A percentile compares a stretch with the other conserved stretches of the same genome.
These are phyloP conservation scores for Calyptommatus sinebrachiatus DNA, from an alignment of 2,113 vertebrate genomes.

Conservation along the genomic window DNA sequence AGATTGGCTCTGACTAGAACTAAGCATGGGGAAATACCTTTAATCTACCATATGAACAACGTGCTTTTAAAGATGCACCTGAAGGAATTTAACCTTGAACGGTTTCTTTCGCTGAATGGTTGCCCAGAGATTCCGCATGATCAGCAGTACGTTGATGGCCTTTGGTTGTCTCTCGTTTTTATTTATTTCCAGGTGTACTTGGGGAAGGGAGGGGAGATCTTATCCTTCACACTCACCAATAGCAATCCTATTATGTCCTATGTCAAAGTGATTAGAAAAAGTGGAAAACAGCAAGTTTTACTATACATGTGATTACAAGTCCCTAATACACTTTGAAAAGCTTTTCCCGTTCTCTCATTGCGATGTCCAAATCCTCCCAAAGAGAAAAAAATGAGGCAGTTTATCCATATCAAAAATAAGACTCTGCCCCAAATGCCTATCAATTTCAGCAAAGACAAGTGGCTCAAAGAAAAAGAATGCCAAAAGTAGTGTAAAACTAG, in stretches of 20 bases:
- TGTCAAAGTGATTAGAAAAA: conserved; percentile 7
- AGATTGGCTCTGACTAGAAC: no score
- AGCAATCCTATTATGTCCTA: background rate
- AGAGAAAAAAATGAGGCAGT: conserved; percentile 23
- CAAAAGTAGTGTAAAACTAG: conserved; percentile 18
- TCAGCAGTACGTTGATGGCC: background rate
- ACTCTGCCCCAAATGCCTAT: conserved; percentile 20
- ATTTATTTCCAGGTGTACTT: background rate
- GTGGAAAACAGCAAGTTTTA: background rate
- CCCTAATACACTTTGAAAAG: conserved; percentile 1
- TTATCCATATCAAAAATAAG: conserved; percentile 23
- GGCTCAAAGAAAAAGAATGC: conserved; percentile 6
- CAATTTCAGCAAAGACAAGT: conserved; percentile 13
- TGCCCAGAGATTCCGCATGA: background rate
- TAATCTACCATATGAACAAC: no score
- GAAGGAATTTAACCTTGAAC: background rate
- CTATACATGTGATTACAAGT: conserved; percentile 1
- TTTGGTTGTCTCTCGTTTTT: background rate
- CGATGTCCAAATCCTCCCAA: conserved; percentile 16
- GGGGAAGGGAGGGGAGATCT: no score
- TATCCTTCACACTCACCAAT: background rate
- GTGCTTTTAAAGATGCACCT: background rate
- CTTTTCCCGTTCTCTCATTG: background rate
- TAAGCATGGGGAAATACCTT: no score
- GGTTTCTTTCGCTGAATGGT: background rate